phyloP scores from a whole-genome alignment of 2,888 invertebrate species.

The Drosophila percnosoma region DNA sequence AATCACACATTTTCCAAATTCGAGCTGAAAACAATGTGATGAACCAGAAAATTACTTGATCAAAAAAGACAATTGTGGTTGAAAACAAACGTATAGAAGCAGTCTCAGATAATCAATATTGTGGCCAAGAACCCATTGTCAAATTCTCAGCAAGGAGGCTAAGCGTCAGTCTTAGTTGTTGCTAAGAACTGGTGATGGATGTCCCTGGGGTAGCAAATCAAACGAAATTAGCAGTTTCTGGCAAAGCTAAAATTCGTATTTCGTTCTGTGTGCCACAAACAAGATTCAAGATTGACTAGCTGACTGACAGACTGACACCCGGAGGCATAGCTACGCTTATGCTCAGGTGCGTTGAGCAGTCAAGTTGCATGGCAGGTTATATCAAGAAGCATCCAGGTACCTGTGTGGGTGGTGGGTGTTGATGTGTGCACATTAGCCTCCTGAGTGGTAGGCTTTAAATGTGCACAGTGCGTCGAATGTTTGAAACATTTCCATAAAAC shows the following conservation, averaged over 20 bases:
- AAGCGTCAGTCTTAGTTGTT: slow-evolving; percentile 1
- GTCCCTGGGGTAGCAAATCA: slow-evolving; percentile 73
- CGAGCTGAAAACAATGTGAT: slow-evolving; percentile 1
- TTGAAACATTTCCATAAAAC: slow-evolving; percentile 80
- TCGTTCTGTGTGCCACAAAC: slow-evolving; percentile 36
- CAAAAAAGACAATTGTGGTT: slow-evolving; percentile 23
- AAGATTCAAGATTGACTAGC: slow-evolving; percentile 51
- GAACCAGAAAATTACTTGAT: slow-evolving; percentile 11
- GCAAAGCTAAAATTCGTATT: slow-evolving; percentile 55
- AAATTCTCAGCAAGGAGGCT: not conserved
- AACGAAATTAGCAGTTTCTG: slow-evolving; percentile 72
- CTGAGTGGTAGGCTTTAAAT: slow-evolving; percentile 62
- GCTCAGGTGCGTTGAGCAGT: slow-evolving; percentile 55
- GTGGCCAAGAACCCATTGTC: slow-evolving; percentile 28
- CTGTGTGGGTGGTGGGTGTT: not conserved
- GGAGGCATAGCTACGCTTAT: slow-evolving; percentile 23
- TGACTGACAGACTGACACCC: slow-evolving; percentile 6
- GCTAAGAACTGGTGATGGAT: slow-evolving; percentile 59
- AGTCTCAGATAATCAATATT: slow-evolving; percentile 69
- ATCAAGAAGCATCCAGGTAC: no score
- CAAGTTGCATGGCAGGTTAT: slow-evolving; percentile 42
- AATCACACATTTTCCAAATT: not conserved
- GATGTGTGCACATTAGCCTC: slow-evolving; percentile 7
- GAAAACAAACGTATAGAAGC: slow-evolving; percentile 13
- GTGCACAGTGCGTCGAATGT: slow-evolving; percentile 69